These are phyloP conservation scores for Gobio gobio DNA, from an alignment of 2,113 vertebrate genomes.

Conservation along the genomic window DNA sequence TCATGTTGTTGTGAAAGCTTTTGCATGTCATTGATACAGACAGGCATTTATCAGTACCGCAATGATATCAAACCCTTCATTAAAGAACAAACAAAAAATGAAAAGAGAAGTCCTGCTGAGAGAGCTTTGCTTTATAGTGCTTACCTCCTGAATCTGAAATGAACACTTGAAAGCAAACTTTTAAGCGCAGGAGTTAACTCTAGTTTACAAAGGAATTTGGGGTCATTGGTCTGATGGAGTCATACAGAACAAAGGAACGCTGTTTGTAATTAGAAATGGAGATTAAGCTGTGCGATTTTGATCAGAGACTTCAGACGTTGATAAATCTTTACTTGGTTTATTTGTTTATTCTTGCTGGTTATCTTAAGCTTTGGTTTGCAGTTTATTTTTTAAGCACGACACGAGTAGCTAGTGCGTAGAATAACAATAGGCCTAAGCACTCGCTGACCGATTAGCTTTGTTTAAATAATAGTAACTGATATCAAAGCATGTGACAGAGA, in stretches of 20 bases:
- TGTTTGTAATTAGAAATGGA: slow-evolving; percentile 23
- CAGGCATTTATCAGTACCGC: background rate
- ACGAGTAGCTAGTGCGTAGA: background rate
- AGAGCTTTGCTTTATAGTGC: slow-evolving; percentile 1
- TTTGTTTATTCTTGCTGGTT: background rate
- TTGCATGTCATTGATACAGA: background rate
- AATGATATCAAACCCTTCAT: background rate
- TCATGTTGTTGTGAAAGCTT: background rate
- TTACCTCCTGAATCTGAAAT: slow-evolving; percentile 5
- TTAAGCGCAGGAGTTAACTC: background rate
- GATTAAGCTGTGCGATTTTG: slow-evolving; percentile 3
- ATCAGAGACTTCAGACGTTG: slow-evolving; percentile 22
- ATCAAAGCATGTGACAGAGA: background rate
- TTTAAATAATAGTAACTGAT: background rate
- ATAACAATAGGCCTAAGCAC: background rate
- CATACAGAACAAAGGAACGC: background rate
- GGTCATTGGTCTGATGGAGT: background rate
- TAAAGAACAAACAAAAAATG: slow-evolving; percentile 16
- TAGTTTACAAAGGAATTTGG: background rate
- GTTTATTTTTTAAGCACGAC: background rate
- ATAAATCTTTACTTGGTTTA: background rate
- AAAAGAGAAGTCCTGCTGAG: background rate
- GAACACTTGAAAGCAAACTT: slow-evolving; percentile 13
- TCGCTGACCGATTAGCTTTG: background rate
- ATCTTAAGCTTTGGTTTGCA: slow-evolving; percentile 11